Base-by-base conservation (phyloP, 2,113 vertebrate genomes). In the Crotophaga sulcirostris region DNA sequence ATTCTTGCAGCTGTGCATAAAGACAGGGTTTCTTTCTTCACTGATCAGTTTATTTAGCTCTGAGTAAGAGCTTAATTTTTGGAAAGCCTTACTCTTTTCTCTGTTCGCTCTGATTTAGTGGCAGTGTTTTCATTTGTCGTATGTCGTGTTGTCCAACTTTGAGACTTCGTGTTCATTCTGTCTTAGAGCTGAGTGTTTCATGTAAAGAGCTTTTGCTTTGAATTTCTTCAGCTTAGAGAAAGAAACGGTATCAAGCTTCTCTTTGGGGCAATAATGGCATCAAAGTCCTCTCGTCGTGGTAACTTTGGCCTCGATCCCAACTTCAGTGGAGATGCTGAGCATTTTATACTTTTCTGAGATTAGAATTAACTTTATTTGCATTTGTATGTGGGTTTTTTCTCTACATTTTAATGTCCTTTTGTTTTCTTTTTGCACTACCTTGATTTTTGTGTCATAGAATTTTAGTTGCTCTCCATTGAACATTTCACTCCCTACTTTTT, bases 81-180 rank as follows among this genome's bases (percentile, higher is more conserved):
- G 1, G 0, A 51, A 87, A 84, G 45, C n/a, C n/a, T 76, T 68
- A 25, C 44, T 78, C 82, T 93, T 52, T 85, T 92, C 47, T 83
- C 33, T 82, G 47, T 68, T 73, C 63, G 54, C 52, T 95, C 44
- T 44, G 45, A 51, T 56, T 72, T 81, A 75, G 40, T 42, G 31
- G 92, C 82, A 58, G 1, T 75, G 79, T 90, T 81, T 89, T 76
- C 90, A 90, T 96, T 86, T 95, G 79, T 94, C 5, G 11, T 66
- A 14, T 79, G 89, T 94, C 87, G 84, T 87, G 15, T 18, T 80
- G 89, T 93, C 88, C 64, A 62, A 15, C 80, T 84, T 38, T 56
- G 80, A 92, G 49, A 59, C 25, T 93, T 82, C 60, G 21, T 60
- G 58, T 74, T 80, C 58, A 26, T 92, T 83, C 63, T 91, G 72